phyloP scores from a whole-genome alignment of 2,113 vertebrate genomes.

The Leptobrachium leishanense region DNA sequence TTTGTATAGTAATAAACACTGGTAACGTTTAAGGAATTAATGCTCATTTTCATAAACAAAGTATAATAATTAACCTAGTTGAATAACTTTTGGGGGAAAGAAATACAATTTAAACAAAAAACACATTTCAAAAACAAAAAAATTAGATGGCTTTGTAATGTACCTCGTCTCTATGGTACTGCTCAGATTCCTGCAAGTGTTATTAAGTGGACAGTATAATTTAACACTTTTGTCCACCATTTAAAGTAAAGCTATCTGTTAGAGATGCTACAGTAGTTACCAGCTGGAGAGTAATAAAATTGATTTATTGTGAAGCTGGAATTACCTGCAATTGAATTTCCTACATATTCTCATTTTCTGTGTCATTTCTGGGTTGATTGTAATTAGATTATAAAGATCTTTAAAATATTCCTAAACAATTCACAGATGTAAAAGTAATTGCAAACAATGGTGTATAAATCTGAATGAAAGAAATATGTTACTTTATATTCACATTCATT shows the following conservation, averaged over 20 bases:
- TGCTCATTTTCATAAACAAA: too few species aligned
- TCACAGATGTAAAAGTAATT: constrained; percentile 46
- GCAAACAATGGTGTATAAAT: constrained; percentile 30
- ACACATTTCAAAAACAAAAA: too few species aligned
- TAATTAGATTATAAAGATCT: constrained; percentile 48
- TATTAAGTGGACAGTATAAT: constrained; percentile 42
- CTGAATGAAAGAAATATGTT: constrained; percentile 18
- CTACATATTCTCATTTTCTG: constrained; percentile 46
- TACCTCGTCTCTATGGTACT: constrained; percentile 2
- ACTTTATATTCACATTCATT: constrained; percentile 16
- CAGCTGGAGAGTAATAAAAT: constrained; percentile 47
- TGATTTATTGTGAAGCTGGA: constrained; percentile 37
- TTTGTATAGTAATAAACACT: too few species aligned
- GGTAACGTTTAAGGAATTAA: too few species aligned
- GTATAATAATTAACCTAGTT: too few species aligned
- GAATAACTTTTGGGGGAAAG: too few species aligned
- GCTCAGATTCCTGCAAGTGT: constrained; percentile 3
- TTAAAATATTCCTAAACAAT: constrained; percentile 42
- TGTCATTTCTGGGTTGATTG: constrained; percentile 43
- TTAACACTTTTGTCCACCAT: constrained; percentile 35
- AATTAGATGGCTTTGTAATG: neutral
- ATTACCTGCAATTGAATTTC: constrained; percentile 46
- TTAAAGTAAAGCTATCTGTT: constrained; percentile 38
- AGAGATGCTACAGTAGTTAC: constrained; percentile 44
- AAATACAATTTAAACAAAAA: neutral